Base-by-base conservation (phyloP, 2,888 invertebrate genomes). In the Sturmia bella region DNA sequence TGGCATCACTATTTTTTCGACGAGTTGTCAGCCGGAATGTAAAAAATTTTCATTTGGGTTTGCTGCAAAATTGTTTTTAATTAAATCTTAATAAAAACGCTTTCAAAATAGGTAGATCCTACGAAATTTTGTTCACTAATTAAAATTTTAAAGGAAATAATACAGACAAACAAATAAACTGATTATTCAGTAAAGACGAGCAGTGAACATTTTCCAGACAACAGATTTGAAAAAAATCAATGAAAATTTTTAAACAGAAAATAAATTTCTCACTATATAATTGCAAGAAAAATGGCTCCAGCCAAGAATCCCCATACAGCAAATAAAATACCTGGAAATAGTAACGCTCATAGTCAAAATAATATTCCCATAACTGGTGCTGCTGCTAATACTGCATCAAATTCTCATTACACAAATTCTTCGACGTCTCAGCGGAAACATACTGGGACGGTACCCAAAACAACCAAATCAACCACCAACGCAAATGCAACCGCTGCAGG, bases 381-480 rank as follows among this genome's bases (percentile, higher is more conserved):
- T 45, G 27, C 11, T 6, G 32, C 24, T 21, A 64, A n/a, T 39
- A 81, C 54, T 66, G 66, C 52, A 27, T 17, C 21, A 27, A 54
- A 43, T 52, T 15, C 64, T 56, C 19, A 61, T 52, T 24, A 54
- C 17, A 39, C 72, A 3, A 45, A 80, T 68, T 41, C 39, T 37
- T 13, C 57, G 6, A 12, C 61, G 7, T 19, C 64, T 3, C 81
- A 77, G 27, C 76, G 81, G 56, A 85, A 84, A 87, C 92, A 92
- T 87, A 94, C 94, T 86, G 94, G 94, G 85, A 94, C 94, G 48
- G 94, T 94, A 86, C 94, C 94, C 85, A 94, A 94, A 91, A 45
- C 82, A 27, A 37, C 80, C 52, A 75, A 83, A 66, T 56, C 82
- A 27, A 66, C 75, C 17, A 64, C 73, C 54, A 54, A 45, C 61